These are phyloP conservation scores for Tachina grossa DNA, from an alignment of 2,888 invertebrate species.

Conservation along the genomic window DNA sequence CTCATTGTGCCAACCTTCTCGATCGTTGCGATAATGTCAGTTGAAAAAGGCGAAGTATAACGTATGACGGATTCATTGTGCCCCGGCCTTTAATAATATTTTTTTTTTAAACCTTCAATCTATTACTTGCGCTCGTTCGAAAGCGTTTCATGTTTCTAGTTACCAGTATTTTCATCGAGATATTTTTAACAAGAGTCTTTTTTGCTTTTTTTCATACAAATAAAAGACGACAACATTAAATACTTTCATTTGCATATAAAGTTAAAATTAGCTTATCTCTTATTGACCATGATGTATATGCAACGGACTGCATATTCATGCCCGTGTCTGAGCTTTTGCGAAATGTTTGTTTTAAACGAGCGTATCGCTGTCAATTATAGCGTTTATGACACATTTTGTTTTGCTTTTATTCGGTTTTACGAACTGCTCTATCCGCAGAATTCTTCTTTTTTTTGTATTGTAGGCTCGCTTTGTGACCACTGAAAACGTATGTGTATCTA, in stretches of 20 bases:
- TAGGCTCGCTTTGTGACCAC: slow-evolving; percentile 13
- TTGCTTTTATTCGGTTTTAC: neutral
- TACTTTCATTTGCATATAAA: slow-evolving; percentile 27
- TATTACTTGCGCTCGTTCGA: no score
- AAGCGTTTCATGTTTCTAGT: no score
- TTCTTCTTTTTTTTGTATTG: neutral
- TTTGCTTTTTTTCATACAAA: no score
- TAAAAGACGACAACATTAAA: neutral
- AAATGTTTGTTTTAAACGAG: slow-evolving; percentile 17
- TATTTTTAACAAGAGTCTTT: no score
- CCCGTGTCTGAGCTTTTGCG: neutral
- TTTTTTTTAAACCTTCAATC: no score
- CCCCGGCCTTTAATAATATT: no score
- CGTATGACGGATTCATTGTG: no score
- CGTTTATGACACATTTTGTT: slow-evolving; percentile 48
- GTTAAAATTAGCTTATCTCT: slow-evolving; percentile 34
- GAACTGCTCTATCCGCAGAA: slow-evolving; percentile 3
- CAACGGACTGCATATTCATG: slow-evolving; percentile 3
- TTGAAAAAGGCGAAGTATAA: no score
- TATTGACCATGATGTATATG: neutral
- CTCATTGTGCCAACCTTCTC: no score
- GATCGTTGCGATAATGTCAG: no score
- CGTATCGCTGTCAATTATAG: slow-evolving; percentile 27
- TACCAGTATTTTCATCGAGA: no score
- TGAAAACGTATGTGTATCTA: slow-evolving; percentile 1